Conservation (phyloP, 2,113 vertebrate species). For the Thermophis baileyi region DNA sequence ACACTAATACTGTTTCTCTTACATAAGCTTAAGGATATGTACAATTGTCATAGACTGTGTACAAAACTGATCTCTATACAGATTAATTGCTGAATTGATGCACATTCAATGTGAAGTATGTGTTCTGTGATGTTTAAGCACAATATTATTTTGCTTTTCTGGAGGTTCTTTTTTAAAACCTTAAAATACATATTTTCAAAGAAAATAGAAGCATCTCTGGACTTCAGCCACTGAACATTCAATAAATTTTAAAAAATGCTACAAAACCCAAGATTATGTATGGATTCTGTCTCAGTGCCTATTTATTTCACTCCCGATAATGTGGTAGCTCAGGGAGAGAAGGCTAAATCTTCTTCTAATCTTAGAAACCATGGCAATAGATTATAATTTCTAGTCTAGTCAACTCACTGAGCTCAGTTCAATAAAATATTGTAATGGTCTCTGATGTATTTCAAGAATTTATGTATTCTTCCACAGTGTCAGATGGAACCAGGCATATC, state of each 20-base stretch:
- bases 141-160: neutral
- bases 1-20: neutral
- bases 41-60: neutral
- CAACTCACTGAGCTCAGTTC: neutral
- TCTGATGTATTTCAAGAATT: neutral
- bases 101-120: neutral
- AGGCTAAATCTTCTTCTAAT: neutral
- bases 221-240: neutral
- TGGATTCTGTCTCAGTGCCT: neutral
- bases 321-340: neutral
- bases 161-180: neutral
- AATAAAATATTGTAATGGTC: neutral
- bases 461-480: neutral
- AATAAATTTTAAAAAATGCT: neutral
- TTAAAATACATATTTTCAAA: neutral
- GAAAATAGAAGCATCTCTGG: neutral
- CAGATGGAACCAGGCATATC: neutral
- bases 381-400: neutral
- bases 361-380: neutral
- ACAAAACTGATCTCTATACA: neutral
- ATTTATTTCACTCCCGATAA: conserved; percentile 11
- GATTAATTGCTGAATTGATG: neutral
- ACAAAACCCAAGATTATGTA: neutral
- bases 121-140: neutral
- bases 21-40: neutral